Conservation (phyloP, 1,140 invertebrate species). For the Bombus turneri region DNA sequence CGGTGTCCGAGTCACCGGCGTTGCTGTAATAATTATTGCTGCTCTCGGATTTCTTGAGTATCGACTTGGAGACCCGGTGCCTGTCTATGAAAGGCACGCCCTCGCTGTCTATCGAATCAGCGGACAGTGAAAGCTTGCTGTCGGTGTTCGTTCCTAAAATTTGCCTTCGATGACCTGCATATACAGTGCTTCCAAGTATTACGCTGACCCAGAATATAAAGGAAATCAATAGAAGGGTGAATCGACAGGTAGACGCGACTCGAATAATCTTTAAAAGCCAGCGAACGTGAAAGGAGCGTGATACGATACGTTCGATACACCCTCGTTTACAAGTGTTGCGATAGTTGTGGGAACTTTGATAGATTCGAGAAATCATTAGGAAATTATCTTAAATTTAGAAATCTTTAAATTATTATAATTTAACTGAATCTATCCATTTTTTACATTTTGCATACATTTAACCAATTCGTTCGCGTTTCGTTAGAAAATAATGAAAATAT, state of each 20-base stretch:
- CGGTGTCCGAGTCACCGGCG: slow-evolving; percentile 88
- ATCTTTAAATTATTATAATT: too few species aligned
- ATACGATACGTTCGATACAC: neutral
- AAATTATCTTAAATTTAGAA: too few species aligned
- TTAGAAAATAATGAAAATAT: too few species aligned
- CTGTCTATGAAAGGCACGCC: slow-evolving; percentile 85
- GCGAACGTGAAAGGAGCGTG: too few species aligned
- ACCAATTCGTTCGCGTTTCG: too few species aligned
- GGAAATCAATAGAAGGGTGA: slow-evolving; percentile 14
- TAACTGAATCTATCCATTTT: too few species aligned
- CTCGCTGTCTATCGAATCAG: slow-evolving; percentile 87
- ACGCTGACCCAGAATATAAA: slow-evolving; percentile 42
- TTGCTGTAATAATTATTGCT: slow-evolving; percentile 80
- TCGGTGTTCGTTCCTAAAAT: slow-evolving; percentile 83
- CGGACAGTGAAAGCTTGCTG: slow-evolving; percentile 88
- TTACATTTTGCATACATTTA: too few species aligned
- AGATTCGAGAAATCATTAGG: too few species aligned
- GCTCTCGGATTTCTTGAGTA: slow-evolving; percentile 89
- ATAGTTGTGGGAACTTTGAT: too few species aligned
- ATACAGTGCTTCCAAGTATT: slow-evolving; percentile 16
- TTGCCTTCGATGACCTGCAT: slow-evolving; percentile 33
- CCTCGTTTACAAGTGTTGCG: too few species aligned
- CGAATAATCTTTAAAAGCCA: neutral
- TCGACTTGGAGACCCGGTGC: slow-evolving; percentile 88
- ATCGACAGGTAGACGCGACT: neutral